phyloP scores from a whole-genome alignment of 2,888 invertebrate species.

The Ctena decussata region DNA sequence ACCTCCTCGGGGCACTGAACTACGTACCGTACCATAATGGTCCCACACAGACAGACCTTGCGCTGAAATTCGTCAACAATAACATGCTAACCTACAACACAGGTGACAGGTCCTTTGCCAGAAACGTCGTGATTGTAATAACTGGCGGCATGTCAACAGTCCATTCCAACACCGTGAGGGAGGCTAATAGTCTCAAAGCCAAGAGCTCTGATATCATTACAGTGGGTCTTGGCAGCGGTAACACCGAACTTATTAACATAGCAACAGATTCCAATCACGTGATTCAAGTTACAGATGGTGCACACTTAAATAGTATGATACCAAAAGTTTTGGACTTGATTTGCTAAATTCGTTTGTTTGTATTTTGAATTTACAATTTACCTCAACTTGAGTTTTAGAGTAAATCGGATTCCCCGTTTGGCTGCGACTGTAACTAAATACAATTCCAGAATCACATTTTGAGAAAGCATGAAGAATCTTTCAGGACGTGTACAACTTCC shows the following conservation, averaged over 20 bases:
- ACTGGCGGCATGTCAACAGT: constrained; percentile 43
- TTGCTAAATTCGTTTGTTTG: constrained; percentile 27
- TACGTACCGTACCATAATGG: constrained; percentile 64
- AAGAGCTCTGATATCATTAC: constrained; percentile 37
- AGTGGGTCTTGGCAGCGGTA: background rate
- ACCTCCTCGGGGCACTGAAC: constrained; percentile 46
- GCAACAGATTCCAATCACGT: constrained; percentile 34
- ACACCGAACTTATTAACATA: constrained; percentile 27
- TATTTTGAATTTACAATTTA: too few relatives aligned
- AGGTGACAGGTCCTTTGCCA: constrained; percentile 50
- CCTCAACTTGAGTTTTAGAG: too few relatives aligned
- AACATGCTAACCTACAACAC: background rate
- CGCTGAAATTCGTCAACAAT: constrained; percentile 28
- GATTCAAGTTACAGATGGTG: background rate
- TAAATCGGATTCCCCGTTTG: too few relatives aligned
- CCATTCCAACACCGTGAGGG: constrained; percentile 14
- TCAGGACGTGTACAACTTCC: too few relatives aligned
- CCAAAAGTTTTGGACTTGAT: constrained; percentile 26
- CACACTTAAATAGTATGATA: constrained; percentile 23
- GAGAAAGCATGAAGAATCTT: too few relatives aligned
- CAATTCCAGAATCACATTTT: too few relatives aligned
- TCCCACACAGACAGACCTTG: constrained; percentile 34
- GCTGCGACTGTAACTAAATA: too few relatives aligned
- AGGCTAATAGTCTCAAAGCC: constrained; percentile 30
- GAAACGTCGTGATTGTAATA: constrained; percentile 49